Percentiles rank a stretch among this genome's conserved stretches.
phyloP scores from a whole-genome alignment of 2,113 vertebrate genomes.

The Onychostoma macrolepis region DNA sequence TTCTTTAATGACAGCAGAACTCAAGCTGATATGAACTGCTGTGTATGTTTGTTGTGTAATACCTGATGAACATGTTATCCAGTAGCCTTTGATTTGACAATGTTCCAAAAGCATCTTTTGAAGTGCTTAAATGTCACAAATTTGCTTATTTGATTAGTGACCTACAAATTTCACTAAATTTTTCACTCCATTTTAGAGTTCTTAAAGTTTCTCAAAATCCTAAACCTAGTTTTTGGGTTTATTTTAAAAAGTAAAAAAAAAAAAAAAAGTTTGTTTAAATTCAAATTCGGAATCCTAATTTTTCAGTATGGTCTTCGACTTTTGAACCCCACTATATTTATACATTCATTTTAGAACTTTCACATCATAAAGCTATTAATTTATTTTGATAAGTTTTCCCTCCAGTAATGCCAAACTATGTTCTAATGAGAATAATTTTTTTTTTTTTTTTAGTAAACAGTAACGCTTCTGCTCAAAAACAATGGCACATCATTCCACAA shows the following conservation, averaged over 20 bases:
- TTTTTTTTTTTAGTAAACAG: not conserved
- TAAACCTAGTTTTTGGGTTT: not conserved
- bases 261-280: no score
- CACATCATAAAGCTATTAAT: not conserved
- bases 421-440: not conserved
- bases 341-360: not conserved
- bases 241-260: no score
- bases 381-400: not conserved
- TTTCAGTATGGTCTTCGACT: not conserved
- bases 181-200: not conserved
- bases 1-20: not conserved
- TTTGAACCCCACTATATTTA: not conserved
- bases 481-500: constrained; percentile 1
- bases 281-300: not conserved
- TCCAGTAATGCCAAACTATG: not conserved
- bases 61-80: not conserved
- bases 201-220: not conserved
- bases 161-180: no score
- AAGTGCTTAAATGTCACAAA: not conserved
- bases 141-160: not conserved
- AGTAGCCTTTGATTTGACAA: not conserved
- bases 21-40: not conserved
- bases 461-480: not conserved
- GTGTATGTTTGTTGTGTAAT: not conserved
- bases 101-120: not conserved